Percentiles rank a stretch among this genome's conserved stretches.
These are phyloP conservation scores for Hirundichthys speculiger DNA, from an alignment of 2,113 vertebrate genomes.

Conservation along the genomic window DNA sequence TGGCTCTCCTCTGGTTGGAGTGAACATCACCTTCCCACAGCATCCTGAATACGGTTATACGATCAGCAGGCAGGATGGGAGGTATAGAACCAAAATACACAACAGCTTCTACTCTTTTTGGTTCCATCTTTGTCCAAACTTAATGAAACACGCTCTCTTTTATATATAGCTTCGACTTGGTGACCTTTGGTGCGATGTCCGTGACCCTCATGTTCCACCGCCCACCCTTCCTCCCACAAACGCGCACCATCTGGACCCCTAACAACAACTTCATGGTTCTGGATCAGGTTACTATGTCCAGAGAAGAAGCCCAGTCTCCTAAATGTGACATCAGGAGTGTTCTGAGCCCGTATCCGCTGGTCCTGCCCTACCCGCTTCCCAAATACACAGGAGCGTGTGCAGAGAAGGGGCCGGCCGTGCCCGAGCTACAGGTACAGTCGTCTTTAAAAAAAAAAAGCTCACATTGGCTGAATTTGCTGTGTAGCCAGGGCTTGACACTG, in stretches of 20 bases:
- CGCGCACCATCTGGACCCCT: constrained; percentile 93
- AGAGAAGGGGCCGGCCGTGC: constrained; percentile 91
- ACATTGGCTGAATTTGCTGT: no score
- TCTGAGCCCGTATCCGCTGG: constrained; percentile 91
- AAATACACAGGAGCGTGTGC: constrained; percentile 90
- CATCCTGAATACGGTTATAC: constrained; percentile 95
- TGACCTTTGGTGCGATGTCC: constrained; percentile 92
- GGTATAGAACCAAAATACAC: constrained; percentile 73
- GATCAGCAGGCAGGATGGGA: constrained; percentile 95
- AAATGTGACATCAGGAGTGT: constrained; percentile 90
- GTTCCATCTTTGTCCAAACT: background rate
- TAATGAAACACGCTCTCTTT: background rate
- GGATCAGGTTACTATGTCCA: constrained; percentile 93
- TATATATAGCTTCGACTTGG: constrained; percentile 90
- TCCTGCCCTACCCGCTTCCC: constrained; percentile 93
- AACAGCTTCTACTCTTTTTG: background rate
- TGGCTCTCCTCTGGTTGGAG: constrained; percentile 93
- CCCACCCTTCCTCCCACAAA: constrained; percentile 92
- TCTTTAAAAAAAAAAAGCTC: no score
- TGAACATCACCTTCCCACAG: constrained; percentile 95
- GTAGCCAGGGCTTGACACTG: no score
- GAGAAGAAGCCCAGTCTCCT: constrained; percentile 76
- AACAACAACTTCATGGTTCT: constrained; percentile 96
- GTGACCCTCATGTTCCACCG: constrained; percentile 94
- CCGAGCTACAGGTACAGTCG: constrained; percentile 90